These are phyloP conservation scores for Epizoanthus fatuus DNA, from an alignment of 92 coral and sea anemone species.

Conservation along the genomic window DNA sequence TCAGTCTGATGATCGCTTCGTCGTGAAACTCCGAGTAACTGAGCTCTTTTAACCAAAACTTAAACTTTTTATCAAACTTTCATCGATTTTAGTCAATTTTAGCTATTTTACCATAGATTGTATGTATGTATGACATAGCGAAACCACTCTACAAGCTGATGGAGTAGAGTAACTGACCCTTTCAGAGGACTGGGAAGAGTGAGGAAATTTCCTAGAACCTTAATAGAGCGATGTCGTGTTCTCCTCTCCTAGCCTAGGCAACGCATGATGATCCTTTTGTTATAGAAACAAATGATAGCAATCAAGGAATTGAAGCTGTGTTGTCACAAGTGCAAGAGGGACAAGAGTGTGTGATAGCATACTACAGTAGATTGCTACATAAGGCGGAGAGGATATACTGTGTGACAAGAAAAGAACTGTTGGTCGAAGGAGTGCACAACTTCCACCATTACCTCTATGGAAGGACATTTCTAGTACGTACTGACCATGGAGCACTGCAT, in stretches of 20 bases:
- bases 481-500: constrained; percentile 37
- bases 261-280: neutral
- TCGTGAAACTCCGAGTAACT: no score
- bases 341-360: constrained; percentile 21
- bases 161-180: constrained; percentile 6
- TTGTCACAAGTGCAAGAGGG: constrained; percentile 26
- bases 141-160: constrained; percentile 37
- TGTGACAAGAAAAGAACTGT: constrained; percentile 45
- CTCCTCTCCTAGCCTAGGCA: constrained; percentile 41
- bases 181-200: constrained; percentile 37
- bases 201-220: constrained; percentile 2
- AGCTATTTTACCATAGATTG: no score
- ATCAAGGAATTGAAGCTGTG: constrained; percentile 9
- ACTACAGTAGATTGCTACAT: constrained; percentile 20
- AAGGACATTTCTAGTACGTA: neutral
- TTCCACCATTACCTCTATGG: constrained; percentile 32
- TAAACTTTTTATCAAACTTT: no score
- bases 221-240: constrained; percentile 1
- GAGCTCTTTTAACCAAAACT: no score
- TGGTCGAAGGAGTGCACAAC: constrained; percentile 14
- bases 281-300: constrained; percentile 12
- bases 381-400: constrained; percentile 39
- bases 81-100: no score
- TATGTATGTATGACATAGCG: neutral
- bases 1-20: no score